Base-by-base conservation (phyloP, 2,888 invertebrate genomes). In the Heliconius ethilla region DNA sequence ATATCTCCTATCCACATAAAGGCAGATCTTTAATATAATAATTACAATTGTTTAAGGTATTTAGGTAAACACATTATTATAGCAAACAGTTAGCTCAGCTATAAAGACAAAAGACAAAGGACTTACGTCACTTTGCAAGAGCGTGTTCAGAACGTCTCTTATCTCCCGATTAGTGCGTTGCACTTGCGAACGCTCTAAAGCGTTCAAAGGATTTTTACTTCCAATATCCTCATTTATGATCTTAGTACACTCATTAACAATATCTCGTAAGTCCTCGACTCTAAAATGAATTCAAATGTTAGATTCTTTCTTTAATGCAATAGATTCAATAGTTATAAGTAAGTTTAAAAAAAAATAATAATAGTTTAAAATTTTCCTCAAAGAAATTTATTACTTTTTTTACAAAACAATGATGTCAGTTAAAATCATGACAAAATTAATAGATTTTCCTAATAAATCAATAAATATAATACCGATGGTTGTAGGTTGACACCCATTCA, bases 61-160 rank as follows among this genome's bases (percentile, higher is more conserved):
- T 67, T 25, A 40, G 22, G 27, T 25, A n/a, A 5, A 25, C 13
- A 63, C 6, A 25, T 15, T 27, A 63, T 63, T 63, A 25, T 7
- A 27, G 27, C 63, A 27, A 27, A 27, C 3, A 70, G 15, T 29
- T 13, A 25, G 25, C 25, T 5, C 65, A 66, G 6, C n/a, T 45
- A 67, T 70, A 66, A 13, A 59, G 51, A 51, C 27, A 70, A 70
- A 15, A 27, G 18, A 62, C 63, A 59, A 55, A n/a, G 62, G n/a
- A 15, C 87, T 84, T 80, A 92, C 92, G 80, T 91, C 91, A 73
- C 91, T 91, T 79, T 91, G 90, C 67, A 92, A 82, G 78, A 91
- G 91, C 66, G 82, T 84, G 0, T 85, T 82, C 18, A 92, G 83
- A 2, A 86, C 87, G 1, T 87, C 85, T 40, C 83, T 83, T 73